phyloP scores from a whole-genome alignment of 2,113 vertebrate species.

The Apodemus sylvaticus region DNA sequence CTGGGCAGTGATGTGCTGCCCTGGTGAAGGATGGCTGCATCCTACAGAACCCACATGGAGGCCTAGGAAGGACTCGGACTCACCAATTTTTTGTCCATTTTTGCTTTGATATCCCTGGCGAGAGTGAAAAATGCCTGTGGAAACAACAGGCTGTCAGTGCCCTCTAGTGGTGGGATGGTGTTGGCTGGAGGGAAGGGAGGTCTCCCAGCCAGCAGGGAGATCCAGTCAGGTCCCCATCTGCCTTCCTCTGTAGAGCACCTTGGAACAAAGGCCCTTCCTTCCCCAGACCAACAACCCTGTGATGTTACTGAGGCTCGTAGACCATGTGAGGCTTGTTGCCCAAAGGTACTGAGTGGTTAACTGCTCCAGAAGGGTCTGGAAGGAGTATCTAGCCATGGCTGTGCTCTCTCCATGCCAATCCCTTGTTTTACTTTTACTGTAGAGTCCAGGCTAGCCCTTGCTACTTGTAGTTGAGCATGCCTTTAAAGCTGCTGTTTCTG shows the following conservation, averaged over 20 bases:
- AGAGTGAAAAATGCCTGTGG: constrained; percentile 96
- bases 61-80: constrained; percentile 70
- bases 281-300: neutral
- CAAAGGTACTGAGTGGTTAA: neutral
- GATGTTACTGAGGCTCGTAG: neutral
- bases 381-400: neutral
- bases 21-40: rapidly evolving
- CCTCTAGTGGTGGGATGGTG: neutral
- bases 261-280: neutral
- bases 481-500: neutral
- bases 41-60: rapidly evolving
- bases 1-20: neutral
- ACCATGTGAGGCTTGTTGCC: neutral
- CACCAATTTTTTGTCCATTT: constrained; percentile 99
- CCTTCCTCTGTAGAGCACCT: neutral
- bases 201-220: neutral
- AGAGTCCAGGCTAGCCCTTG: neutral
- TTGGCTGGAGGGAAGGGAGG: neutral
- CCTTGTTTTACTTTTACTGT: too few relatives aligned
- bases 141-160: neutral
- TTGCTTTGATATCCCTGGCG: constrained; percentile 98
- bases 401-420: neutral
- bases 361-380: neutral
- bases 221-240: neutral
- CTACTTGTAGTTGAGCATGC: neutral